A percentile compares a stretch with the other conserved stretches of the same genome.
Evolutionary conservation across 2,797 vertebrate genomes (phyloP).

Genomic region (Hydrolagus colliei): DNA sequence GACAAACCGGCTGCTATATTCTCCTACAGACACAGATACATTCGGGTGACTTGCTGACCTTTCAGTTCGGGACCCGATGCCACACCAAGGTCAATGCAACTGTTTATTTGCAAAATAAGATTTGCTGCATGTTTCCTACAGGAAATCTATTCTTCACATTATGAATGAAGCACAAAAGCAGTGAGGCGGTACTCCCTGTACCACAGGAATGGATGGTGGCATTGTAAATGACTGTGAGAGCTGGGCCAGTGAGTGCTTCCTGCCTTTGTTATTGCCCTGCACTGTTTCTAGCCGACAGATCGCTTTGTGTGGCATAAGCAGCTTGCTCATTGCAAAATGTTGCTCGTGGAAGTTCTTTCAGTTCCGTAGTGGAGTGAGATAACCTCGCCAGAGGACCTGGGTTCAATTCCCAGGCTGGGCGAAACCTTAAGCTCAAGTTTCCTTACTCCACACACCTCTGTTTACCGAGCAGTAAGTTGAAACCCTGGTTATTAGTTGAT

Average conservation of each 20-base stretch:
- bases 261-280: slow-evolving; percentile 45
- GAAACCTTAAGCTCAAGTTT: no score
- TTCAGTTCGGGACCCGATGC: slow-evolving; percentile 37
- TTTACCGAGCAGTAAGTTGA: no score
- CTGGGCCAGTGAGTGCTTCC: slow-evolving; percentile 39
- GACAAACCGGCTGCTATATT: slow-evolving; percentile 42
- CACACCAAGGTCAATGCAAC: slow-evolving; percentile 56
- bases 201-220: slow-evolving; percentile 35
- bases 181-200: slow-evolving; percentile 27
- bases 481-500: no score
- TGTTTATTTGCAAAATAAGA: slow-evolving; percentile 47
- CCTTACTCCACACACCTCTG: no score
- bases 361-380: no score
- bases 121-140: slow-evolving; percentile 38
- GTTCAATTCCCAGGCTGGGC: no score
- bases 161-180: slow-evolving; percentile 37
- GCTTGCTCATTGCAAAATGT: no score
- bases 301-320: no score
- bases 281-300: no score
- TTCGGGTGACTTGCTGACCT: slow-evolving; percentile 55
- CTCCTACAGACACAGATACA: slow-evolving; percentile 18
- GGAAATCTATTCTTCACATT: slow-evolving; percentile 45
- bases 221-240: slow-evolving; percentile 39
- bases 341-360: no score
- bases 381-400: no score